A percentile compares a stretch with the other conserved stretches of the same genome.
These are phyloP conservation scores for Catocala nupta DNA, from an alignment of 2,888 invertebrate genomes.

Conservation along the genomic window DNA sequence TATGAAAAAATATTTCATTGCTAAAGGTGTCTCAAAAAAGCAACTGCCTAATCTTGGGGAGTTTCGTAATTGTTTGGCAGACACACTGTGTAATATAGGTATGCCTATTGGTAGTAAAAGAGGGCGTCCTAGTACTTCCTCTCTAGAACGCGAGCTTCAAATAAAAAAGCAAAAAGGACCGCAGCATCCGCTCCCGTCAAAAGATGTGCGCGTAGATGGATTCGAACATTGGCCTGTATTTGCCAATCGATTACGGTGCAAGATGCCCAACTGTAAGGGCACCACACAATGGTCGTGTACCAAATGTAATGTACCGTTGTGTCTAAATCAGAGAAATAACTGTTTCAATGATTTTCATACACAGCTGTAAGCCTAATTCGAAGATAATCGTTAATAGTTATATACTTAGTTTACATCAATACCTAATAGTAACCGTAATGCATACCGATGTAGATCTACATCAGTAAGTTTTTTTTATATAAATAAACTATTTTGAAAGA, in stretches of 20 bases:
- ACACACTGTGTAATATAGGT: conserved; percentile 29
- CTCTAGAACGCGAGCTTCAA: conserved; percentile 23
- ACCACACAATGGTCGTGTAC: conserved; percentile 49
- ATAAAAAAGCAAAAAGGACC: conserved; percentile 27
- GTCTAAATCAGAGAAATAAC: conserved; percentile 19
- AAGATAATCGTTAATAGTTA: conserved; percentile 28
- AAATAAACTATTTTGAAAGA: too few relatives aligned
- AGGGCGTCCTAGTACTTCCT: conserved; percentile 26
- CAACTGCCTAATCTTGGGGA: conserved; percentile 30
- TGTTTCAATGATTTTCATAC: conserved; percentile 38
- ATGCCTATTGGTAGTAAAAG: conserved; percentile 23
- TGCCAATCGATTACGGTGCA: conserved; percentile 48
- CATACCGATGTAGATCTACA: too few relatives aligned
- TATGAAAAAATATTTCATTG: conserved; percentile 33
- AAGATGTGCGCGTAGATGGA: conserved; percentile 35
- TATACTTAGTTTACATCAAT: conserved; percentile 7
- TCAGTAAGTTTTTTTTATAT: too few relatives aligned
- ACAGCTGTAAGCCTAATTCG: conserved; percentile 24
- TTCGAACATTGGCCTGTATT: conserved; percentile 35
- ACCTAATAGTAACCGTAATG: neutral
- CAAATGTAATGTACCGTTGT: conserved; percentile 28
- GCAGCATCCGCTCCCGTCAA: conserved; percentile 30
- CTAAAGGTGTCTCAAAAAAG: conserved; percentile 23
- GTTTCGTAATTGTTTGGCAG: conserved; percentile 31
- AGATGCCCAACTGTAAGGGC: conserved; percentile 47